These are phyloP conservation scores for Pseudolycoriella hygida DNA, from an alignment of 2,888 invertebrate species.

Conservation along the genomic window DNA sequence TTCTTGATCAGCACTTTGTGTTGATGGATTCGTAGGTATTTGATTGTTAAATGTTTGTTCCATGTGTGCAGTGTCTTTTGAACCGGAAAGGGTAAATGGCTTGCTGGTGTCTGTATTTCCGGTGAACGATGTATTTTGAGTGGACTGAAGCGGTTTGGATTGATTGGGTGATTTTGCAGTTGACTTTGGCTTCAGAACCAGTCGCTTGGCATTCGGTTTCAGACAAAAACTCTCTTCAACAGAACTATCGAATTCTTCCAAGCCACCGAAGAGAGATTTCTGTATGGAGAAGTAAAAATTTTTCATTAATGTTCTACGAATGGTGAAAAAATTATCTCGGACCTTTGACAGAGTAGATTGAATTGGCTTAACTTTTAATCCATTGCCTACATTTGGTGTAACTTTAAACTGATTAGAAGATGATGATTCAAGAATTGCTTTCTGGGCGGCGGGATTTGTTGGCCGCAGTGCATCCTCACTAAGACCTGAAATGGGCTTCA, in stretches of 20 bases:
- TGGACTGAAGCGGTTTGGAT: background rate
- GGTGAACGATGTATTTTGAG: constrained; percentile 2
- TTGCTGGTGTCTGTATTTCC: background rate
- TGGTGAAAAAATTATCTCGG: constrained; percentile 7
- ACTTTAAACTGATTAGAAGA: constrained; percentile 35
- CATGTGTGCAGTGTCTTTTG: background rate
- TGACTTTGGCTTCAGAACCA: constrained; percentile 45
- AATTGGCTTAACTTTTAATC: constrained; percentile 10
- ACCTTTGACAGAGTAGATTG: constrained; percentile 11
- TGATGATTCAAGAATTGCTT: constrained; percentile 37
- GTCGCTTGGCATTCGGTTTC: constrained; percentile 51
- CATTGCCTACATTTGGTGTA: constrained; percentile 28
- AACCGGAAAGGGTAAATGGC: background rate
- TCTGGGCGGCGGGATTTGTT: constrained; percentile 52
- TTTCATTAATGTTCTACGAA: background rate
- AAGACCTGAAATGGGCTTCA: constrained; percentile 33
- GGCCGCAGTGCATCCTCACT: constrained; percentile 51
- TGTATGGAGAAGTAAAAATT: constrained; percentile 17
- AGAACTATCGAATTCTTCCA: constrained; percentile 60
- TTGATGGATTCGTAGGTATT: constrained; percentile 1
- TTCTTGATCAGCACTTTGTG: background rate
- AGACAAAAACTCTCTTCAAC: constrained; percentile 37
- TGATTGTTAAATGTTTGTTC: constrained; percentile 6
- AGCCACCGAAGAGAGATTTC: constrained; percentile 71
- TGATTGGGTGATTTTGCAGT: constrained; percentile 5